Evolutionary conservation across 2,113 vertebrate genomes (phyloP).

Genomic region (Neolamprologus caudopunctatus): DNA sequence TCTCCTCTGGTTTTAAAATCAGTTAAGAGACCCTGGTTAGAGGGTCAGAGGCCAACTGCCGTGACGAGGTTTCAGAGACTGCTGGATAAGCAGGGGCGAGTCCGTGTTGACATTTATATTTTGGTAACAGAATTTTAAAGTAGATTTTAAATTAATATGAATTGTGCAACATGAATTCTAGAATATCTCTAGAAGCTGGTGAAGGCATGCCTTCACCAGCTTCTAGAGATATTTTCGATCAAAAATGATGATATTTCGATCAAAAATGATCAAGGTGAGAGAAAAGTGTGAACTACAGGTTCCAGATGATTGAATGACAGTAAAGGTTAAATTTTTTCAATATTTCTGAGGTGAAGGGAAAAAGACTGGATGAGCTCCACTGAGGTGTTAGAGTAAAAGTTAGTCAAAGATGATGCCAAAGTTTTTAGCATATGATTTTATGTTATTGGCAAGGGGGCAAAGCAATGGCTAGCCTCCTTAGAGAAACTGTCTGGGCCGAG

Average conservation of each 20-base stretch:
- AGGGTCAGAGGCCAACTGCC: background rate
- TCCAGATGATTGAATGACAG: background rate
- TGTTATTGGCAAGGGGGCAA: background rate
- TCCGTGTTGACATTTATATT: background rate
- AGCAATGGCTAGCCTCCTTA: background rate
- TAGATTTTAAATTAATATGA: background rate
- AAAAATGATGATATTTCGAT: background rate
- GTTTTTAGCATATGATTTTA: background rate
- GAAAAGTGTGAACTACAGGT: background rate
- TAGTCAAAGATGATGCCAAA: background rate
- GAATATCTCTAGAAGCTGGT: background rate
- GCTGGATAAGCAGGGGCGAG: background rate
- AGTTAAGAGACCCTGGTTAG: background rate
- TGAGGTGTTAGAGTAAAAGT: background rate
- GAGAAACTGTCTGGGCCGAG: background rate
- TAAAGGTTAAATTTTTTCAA: background rate
- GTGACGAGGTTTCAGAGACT: background rate
- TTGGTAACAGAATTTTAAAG: background rate
- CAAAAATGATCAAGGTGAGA: background rate
- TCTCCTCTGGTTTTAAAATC: background rate
- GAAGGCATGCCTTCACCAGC: background rate
- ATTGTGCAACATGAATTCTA: background rate
- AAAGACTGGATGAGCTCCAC: background rate
- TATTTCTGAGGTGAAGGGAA: background rate
- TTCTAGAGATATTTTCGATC: background rate